phyloP scores from a whole-genome alignment of 1,140 invertebrate species.

The Pararge aegeria region DNA sequence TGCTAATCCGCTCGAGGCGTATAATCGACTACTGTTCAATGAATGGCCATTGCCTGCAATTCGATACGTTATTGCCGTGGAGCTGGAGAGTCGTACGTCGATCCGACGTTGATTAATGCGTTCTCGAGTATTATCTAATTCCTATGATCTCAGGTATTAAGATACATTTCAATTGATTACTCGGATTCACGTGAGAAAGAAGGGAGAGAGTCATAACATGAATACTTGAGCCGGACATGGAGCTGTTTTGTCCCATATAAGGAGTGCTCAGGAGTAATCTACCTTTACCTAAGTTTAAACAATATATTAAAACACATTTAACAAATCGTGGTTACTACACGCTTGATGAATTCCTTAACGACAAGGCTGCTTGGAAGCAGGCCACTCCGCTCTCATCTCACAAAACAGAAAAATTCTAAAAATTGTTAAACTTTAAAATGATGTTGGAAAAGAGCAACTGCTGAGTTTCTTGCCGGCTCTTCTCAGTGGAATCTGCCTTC shows the following conservation, averaged over 20 bases:
- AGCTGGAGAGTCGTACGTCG: background rate
- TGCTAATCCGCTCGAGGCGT: conserved; percentile 3
- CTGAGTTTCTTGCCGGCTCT: no score
- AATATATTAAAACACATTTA: no score
- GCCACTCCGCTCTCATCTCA: no score
- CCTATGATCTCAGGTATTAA: conserved; percentile 23
- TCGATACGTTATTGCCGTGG: background rate
- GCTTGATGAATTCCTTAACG: no score
- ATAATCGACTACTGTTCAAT: conserved; percentile 8
- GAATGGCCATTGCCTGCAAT: background rate
- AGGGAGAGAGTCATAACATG: background rate
- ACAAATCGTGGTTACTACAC: no score
- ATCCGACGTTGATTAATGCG: conserved; percentile 23
- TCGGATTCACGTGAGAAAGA: background rate
- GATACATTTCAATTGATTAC: conserved; percentile 13
- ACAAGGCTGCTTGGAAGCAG: no score
- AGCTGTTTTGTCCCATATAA: background rate
- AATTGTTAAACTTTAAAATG: no score
- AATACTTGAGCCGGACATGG: background rate
- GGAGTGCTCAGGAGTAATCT: background rate
- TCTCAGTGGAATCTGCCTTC: no score
- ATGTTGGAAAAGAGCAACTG: no score
- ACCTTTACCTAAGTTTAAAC: no score
- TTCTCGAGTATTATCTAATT: conserved; percentile 16
- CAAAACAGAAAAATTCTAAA: no score